Evolutionary conservation across 2,113 vertebrate genomes (phyloP).

Genomic region (Piprites chloris): DNA sequence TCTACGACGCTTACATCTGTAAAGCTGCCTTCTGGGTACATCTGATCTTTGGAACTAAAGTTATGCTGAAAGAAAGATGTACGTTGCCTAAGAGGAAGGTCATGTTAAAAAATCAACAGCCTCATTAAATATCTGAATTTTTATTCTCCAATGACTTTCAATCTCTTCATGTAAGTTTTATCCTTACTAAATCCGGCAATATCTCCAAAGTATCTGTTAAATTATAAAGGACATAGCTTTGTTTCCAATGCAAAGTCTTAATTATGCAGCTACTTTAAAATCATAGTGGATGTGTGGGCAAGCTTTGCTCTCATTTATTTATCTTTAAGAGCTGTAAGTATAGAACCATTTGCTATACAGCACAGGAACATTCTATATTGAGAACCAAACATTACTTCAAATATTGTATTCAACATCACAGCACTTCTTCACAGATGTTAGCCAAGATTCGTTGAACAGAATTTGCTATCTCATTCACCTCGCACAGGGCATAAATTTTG

Average conservation of each 20-base stretch:
- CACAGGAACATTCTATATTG: background rate
- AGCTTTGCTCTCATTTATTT: background rate
- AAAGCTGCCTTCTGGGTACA: slow-evolving; percentile 80
- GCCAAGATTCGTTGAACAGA: background rate
- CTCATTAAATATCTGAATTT: background rate
- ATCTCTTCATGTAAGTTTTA: background rate
- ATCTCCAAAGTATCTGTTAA: background rate
- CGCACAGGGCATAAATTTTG: background rate
- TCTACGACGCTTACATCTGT: slow-evolving; percentile 89
- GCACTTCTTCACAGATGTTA: background rate
- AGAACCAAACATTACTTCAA: background rate
- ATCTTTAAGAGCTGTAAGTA: background rate
- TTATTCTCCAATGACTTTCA: background rate
- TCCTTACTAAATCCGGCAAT: background rate
- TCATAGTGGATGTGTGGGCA: background rate
- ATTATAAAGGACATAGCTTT: background rate
- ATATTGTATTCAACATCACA: background rate
- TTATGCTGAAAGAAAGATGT: slow-evolving; percentile 75
- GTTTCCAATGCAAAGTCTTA: background rate
- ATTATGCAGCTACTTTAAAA: background rate
- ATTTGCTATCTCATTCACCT: background rate
- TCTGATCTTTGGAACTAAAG: slow-evolving; percentile 78
- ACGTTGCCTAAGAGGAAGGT: background rate
- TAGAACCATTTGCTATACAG: background rate
- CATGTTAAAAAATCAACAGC: background rate